A percentile compares a stretch with the other conserved stretches of the same genome.
phyloP scores from a whole-genome alignment of 2,113 vertebrate genomes.

The Dipodomys ordii region DNA sequence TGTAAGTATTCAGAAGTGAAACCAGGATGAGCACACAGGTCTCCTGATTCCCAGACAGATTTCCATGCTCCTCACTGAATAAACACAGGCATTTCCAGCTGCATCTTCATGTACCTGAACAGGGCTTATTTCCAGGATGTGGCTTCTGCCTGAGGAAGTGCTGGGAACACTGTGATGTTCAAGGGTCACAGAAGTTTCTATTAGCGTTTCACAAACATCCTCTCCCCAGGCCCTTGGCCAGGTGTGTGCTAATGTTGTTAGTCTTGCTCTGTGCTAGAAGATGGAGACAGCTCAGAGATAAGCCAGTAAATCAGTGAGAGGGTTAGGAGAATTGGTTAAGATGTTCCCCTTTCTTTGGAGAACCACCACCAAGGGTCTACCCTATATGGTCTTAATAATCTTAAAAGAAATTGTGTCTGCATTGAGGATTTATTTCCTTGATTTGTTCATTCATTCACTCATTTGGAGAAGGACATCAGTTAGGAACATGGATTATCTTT shows the following conservation, averaged over 20 bases:
- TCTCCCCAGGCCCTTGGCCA: not conserved
- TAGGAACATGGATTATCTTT: not conserved
- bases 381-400: not conserved
- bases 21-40: not conserved
- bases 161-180: not conserved
- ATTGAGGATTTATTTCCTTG: not conserved
- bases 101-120: not conserved
- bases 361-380: not conserved
- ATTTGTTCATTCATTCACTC: not conserved
- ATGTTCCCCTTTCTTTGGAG: not conserved
- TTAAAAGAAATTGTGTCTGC: conserved; percentile 10
- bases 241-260: conserved; percentile 26
- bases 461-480: not conserved
- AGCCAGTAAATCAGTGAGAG: not conserved
- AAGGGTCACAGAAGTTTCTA: conserved; percentile 34
- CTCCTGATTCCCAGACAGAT: not conserved
- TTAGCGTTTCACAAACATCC: conserved; percentile 20
- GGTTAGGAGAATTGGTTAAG: not conserved
- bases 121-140: conserved; percentile 9
- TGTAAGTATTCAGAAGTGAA: not conserved
- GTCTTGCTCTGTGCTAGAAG: not conserved
- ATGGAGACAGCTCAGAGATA: not conserved
- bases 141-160: conserved; percentile 39
- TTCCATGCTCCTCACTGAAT: not conserved
- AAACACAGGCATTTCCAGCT: conserved; percentile 22